Conservation (phyloP, 2,888 invertebrate genomes). For the Drosophila vallismaia region DNA sequence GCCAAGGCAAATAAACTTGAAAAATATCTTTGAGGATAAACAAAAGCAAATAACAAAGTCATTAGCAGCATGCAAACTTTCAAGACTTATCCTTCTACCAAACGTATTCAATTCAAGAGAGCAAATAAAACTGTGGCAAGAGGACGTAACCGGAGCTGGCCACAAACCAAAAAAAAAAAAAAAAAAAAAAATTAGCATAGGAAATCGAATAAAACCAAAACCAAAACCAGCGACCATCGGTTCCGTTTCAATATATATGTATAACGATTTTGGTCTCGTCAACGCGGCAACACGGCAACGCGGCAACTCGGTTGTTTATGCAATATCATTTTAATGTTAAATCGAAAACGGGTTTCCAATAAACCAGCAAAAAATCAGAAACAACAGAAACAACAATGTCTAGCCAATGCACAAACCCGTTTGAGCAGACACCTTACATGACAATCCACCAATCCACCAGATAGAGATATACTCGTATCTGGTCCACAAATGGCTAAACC, state of each 20-base stretch:
- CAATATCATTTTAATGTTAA: conserved; percentile 65
- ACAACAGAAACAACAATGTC: conserved; percentile 26
- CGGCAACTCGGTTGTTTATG: conserved; percentile 59
- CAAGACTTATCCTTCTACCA: conserved; percentile 24
- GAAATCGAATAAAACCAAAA: conserved; percentile 25
- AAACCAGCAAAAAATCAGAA: conserved; percentile 12
- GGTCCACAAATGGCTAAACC: conserved; percentile 28
- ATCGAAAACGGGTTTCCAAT: conserved; percentile 57
- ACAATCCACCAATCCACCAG: conserved; percentile 10
- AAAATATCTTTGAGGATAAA: conserved; percentile 22
- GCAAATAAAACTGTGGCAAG: conserved; percentile 63
- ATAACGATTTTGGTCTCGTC: conserved; percentile 34
- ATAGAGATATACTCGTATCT: conserved; percentile 6
- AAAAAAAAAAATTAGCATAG: conserved; percentile 62
- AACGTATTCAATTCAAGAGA: conserved; percentile 23
- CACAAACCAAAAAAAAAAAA: conserved; percentile 12
- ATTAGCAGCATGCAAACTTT: conserved; percentile 66
- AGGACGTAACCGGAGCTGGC: conserved; percentile 53
- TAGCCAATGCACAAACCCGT: conserved; percentile 67
- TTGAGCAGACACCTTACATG: conserved; percentile 54
- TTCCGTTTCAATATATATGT: conserved; percentile 58
- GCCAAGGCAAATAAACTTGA: conserved; percentile 69
- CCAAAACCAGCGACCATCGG: conserved; percentile 39
- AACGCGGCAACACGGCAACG: conserved; percentile 40
- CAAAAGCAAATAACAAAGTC: conserved; percentile 18